These are phyloP conservation scores for Mastomys natalensis DNA, from an alignment of 2,113 vertebrate species.

Conservation along the genomic window DNA sequence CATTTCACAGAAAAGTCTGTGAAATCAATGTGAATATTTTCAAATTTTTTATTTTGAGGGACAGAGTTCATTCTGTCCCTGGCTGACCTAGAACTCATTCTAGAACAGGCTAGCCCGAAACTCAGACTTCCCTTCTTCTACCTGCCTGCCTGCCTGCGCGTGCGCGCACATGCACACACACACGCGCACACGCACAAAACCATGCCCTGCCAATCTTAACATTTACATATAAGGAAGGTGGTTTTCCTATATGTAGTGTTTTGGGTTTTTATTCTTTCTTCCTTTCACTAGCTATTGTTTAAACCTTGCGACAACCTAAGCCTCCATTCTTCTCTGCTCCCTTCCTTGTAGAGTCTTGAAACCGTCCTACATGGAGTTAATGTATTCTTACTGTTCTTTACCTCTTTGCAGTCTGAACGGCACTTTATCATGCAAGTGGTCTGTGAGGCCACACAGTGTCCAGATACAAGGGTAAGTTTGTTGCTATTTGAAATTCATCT, in stretches of 20 bases:
- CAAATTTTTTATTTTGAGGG: background rate
- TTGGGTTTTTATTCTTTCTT: background rate
- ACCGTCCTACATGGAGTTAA: background rate
- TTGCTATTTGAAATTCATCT: background rate
- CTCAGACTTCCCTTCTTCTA: background rate
- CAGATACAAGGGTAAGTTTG: conserved; percentile 95
- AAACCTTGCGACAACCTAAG: background rate
- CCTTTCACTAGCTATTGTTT: background rate
- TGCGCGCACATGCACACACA: no score
- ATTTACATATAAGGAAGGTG: conserved; percentile 21
- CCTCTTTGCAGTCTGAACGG: conserved; percentile 92
- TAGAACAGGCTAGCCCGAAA: background rate
- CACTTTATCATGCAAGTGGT: conserved; percentile 99
- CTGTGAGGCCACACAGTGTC: conserved; percentile 99
- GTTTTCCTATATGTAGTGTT: conserved; percentile 18
- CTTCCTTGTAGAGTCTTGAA: background rate
- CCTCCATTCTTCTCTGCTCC: conserved; percentile 28
- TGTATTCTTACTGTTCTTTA: background rate
- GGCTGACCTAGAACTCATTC: background rate
- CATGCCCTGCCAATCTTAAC: background rate
- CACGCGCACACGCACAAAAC: no score
- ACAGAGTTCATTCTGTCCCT: background rate
- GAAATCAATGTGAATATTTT: conserved; percentile 23
- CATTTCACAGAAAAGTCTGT: background rate
- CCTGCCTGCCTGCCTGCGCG: no score